Conservation (phyloP, 2,797 vertebrate species). For the Thaleichthys pacificus region DNA sequence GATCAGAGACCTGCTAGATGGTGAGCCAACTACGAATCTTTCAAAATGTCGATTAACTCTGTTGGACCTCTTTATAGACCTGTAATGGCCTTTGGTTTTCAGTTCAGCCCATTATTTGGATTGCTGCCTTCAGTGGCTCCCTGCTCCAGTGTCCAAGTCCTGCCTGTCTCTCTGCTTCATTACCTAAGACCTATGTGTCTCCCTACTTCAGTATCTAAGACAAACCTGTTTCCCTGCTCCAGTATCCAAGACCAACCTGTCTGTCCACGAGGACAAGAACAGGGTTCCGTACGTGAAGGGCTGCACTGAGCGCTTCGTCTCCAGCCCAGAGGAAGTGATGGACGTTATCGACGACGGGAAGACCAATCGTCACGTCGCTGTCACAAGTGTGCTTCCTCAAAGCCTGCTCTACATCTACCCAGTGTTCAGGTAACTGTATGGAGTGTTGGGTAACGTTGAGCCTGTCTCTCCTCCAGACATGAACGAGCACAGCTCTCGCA, state of each 20-base stretch:
- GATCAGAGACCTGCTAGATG: constrained; percentile 91
- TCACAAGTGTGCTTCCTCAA: constrained; percentile 81
- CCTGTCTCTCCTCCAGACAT: constrained; percentile 77
- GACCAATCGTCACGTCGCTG: constrained; percentile 88
- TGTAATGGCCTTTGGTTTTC: constrained; percentile 18
- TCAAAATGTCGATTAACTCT: background rate
- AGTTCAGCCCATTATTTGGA: too few species aligned
- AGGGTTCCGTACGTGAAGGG: constrained; percentile 95
- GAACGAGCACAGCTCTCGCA: constrained; percentile 97
- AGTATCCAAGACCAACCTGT: constrained; percentile 96
- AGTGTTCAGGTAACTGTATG: too few species aligned
- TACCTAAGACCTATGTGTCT: too few species aligned
- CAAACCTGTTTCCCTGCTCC: constrained; percentile 3
- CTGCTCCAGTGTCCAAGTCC: too few species aligned
- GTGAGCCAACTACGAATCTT: constrained; percentile 65
- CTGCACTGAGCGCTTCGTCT: constrained; percentile 91
- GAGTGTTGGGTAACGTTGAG: too few species aligned
- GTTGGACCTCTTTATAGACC: background rate
- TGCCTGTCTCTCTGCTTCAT: too few species aligned
- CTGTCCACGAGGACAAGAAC: constrained; percentile 97
- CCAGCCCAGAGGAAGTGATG: constrained; percentile 92
- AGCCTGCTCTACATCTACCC: too few species aligned
- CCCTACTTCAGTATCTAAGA: too few species aligned
- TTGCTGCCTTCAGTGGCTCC: too few species aligned
- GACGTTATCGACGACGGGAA: constrained; percentile 94